Conservation (phyloP, 2,797 vertebrate species). For the Phataginus tricuspis region DNA sequence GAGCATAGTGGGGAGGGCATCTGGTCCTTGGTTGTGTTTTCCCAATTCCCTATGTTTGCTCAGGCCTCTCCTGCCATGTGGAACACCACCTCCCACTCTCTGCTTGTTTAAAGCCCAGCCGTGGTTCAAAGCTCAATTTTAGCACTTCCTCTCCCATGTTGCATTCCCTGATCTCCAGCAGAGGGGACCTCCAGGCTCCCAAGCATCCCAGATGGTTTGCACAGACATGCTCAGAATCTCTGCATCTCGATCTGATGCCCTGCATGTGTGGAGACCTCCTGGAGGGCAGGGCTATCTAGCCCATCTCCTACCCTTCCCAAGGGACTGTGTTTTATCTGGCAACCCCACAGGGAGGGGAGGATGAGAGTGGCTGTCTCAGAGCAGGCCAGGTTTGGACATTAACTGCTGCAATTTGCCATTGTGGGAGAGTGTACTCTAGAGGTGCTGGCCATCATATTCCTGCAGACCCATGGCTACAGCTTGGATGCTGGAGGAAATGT, state of each 20-base stretch:
- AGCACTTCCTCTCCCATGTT: neutral
- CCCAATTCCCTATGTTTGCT: neutral
- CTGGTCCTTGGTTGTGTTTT: neutral
- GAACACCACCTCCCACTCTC: neutral
- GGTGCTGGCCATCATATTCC: constrained; percentile 48
- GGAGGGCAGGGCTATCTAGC: neutral
- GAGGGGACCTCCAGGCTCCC: neutral
- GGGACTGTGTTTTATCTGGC: neutral
- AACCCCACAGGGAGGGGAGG: neutral
- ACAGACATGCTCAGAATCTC: neutral
- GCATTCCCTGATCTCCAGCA: neutral
- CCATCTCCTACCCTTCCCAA: neutral
- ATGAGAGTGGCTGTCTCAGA: neutral
- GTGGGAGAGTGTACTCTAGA: constrained; percentile 59
- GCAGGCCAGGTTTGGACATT: neutral
- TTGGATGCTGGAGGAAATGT: constrained; percentile 81
- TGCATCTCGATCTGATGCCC: neutral
- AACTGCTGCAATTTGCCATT: constrained; percentile 56
- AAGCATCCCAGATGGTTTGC: neutral
- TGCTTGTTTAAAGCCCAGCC: neutral
- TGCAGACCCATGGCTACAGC: neutral
- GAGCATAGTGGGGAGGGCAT: neutral
- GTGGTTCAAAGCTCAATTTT: neutral
- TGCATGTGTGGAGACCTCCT: neutral
- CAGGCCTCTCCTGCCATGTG: neutral